These are phyloP conservation scores for Nebria brevicollis DNA, from an alignment of 2,888 invertebrate genomes.

Conservation along the genomic window DNA sequence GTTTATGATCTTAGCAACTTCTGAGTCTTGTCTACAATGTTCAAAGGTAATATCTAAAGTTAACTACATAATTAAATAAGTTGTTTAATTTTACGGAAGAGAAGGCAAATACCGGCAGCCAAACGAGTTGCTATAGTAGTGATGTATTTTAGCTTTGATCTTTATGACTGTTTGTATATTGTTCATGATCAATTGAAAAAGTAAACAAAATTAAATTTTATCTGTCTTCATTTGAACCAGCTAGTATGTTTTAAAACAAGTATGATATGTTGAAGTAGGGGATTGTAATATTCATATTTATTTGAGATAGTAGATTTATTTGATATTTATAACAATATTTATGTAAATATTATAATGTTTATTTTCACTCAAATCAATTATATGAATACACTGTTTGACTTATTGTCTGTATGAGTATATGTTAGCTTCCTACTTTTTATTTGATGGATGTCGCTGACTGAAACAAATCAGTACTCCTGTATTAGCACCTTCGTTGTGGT, in stretches of 20 bases:
- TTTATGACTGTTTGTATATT: neutral
- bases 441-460: neutral
- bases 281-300: too few species aligned
- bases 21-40: constrained; percentile 7
- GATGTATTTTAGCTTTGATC: constrained; percentile 24
- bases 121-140: constrained; percentile 15
- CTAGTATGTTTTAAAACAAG: too few species aligned
- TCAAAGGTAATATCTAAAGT: constrained; percentile 39
- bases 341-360: neutral
- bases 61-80: constrained; percentile 43
- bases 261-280: too few species aligned
- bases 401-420: too few species aligned
- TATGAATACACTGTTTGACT: neutral
- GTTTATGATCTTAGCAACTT: neutral
- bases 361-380: neutral
- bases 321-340: too few species aligned
- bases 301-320: too few species aligned
- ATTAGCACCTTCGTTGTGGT: neutral
- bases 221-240: too few species aligned
- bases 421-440: neutral
- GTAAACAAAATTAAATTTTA: neutral
- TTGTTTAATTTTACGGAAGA: constrained; percentile 28
- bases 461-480: neutral
- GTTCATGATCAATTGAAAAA: neutral
- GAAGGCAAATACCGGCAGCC: constrained; percentile 29